These are phyloP conservation scores for Psittacula echo DNA, from an alignment of 2,797 vertebrate species.

Conservation along the genomic window DNA sequence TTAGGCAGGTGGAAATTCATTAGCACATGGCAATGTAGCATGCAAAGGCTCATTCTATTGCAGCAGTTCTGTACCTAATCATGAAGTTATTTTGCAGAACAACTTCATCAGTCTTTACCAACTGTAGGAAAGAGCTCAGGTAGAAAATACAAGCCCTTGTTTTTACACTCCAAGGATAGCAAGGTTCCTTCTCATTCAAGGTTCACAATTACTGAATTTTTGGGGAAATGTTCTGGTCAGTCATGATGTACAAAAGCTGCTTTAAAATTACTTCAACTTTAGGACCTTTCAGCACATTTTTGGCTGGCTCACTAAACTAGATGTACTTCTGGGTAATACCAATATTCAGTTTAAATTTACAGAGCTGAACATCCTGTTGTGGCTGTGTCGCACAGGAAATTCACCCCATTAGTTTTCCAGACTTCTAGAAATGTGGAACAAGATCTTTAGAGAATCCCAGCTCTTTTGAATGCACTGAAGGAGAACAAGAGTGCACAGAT, in stretches of 20 bases:
- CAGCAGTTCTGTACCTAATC: not conserved
- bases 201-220: not conserved
- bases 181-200: not conserved
- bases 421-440: not conserved
- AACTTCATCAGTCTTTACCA: not conserved
- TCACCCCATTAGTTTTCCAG: not conserved
- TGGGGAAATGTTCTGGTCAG: not conserved
- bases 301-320: not conserved
- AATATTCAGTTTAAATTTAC: not conserved
- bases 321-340: not conserved
- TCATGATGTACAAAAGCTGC: not conserved
- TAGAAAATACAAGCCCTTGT: not conserved
- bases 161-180: not conserved
- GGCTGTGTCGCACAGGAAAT: not conserved
- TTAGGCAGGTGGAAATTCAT: not conserved
- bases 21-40: not conserved
- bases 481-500: not conserved
- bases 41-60: not conserved
- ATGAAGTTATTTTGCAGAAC: not conserved
- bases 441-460: not conserved
- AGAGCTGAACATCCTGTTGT: not conserved
- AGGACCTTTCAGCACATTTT: not conserved
- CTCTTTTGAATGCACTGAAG: not conserved
- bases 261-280: not conserved
- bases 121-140: not conserved